Evolutionary conservation across 2,888 invertebrate genomes (phyloP).

Genomic region (Cheilosia pagana): DNA sequence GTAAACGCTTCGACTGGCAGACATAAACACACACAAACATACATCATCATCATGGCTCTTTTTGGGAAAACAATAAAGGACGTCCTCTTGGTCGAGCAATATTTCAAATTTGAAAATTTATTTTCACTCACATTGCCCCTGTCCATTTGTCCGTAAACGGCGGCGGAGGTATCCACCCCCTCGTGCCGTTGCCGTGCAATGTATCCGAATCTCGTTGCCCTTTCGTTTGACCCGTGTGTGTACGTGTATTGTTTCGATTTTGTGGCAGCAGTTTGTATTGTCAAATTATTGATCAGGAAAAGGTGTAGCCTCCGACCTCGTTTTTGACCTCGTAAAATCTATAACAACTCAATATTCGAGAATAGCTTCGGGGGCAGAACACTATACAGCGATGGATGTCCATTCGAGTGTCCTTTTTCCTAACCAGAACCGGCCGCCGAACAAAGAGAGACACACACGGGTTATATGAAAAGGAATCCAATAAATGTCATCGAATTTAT

Average conservation of each 20-base stretch:
- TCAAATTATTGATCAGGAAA: slow-evolving; percentile 75
- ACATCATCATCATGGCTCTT: slow-evolving; percentile 24
- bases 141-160: slow-evolving; percentile 65
- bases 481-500: slow-evolving; percentile 83
- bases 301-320: slow-evolving; percentile 74
- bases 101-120: slow-evolving; percentile 75
- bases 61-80: slow-evolving; percentile 43
- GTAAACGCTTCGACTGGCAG: slow-evolving; percentile 65
- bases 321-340: slow-evolving; percentile 74
- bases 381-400: slow-evolving; percentile 45
- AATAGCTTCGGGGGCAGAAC: slow-evolving; percentile 62
- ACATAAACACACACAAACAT: slow-evolving; percentile 55
- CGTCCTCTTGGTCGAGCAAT: slow-evolving; percentile 64
- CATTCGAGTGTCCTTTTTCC: slow-evolving; percentile 73
- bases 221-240: slow-evolving; percentile 41
- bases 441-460: slow-evolving; percentile 48
- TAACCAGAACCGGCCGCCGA: slow-evolving; percentile 57
- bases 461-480: slow-evolving; percentile 79
- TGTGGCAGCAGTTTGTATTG: slow-evolving; percentile 75
- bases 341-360: slow-evolving; percentile 73
- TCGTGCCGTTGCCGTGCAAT: slow-evolving; percentile 18
- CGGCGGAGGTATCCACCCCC: slow-evolving; percentile 67
- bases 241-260: slow-evolving; percentile 65
- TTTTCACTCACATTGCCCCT: slow-evolving; percentile 62
- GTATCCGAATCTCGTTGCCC: slow-evolving; percentile 49